Evolutionary conservation across 1,140 invertebrate species (phyloP), one percentile per base, ranked within the genome.

Genomic region (Wiebesia pumilae): DNA sequence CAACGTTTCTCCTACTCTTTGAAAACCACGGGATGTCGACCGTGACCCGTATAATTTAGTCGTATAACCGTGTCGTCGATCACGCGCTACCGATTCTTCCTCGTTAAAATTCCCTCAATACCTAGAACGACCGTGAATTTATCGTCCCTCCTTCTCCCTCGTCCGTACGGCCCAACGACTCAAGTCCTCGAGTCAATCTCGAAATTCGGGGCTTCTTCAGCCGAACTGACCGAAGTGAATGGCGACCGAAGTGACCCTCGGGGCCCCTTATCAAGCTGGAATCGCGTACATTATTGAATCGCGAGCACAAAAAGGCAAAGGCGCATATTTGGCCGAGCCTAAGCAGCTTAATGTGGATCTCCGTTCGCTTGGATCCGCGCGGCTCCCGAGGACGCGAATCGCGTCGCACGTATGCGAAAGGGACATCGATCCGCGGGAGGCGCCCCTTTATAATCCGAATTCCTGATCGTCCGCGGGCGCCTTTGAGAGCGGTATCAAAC

Each of bases 261-360:
- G n/a, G n/a, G 40, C 19, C 40, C 88, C 88, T 88, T 89, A 89
- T 89, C 88, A 90, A 87, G 89, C 83, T 77, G 73, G 85, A 88
- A 85, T 87, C 88, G 85, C 87, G 88, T 88, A 88, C 86, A 87
- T 87, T 87, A 89, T 89, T 87, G 81, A 88, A 83, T 86, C 77
- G 67, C 81, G 43, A 7, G 51, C 19, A 43, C 65, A 73, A 73
- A 85, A 81, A 80, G 83, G 77, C 83, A 51, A 38, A 40, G 71
- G 33, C 38, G 33, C 65, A 80, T 80, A 62, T 43, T 81, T 80
- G 83, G 58, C 30, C 43, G 62, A 35, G n/a, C 19, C 71, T 87
- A 87, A 87, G 85, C 85, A 87, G 85, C 85, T 87, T 87, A 81
- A 83, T 83, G 85, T 82, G 71, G 54, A 82, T 81, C 62, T 81